Percentiles rank a stretch among this genome's conserved stretches.
These are phyloP conservation scores for Seladonia tumulorum DNA, from an alignment of 2,888 invertebrate species.

Conservation along the genomic window DNA sequence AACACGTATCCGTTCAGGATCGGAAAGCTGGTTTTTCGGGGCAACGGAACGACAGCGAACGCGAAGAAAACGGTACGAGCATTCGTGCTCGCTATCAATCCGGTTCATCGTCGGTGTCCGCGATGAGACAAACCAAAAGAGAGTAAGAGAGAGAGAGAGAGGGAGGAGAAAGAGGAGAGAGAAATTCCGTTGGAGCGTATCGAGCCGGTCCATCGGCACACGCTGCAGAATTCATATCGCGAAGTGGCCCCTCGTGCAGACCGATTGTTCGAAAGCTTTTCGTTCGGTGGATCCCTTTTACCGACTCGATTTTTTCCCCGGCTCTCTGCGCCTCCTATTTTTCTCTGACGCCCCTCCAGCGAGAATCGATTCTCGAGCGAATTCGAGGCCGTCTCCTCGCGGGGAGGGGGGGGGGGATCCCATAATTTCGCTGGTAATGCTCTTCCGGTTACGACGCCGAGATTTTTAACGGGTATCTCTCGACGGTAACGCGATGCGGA, in stretches of 20 bases:
- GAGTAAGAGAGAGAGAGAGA: background rate
- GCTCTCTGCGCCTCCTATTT: background rate
- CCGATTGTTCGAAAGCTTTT: slow-evolving; percentile 40
- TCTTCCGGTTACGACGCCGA: background rate
- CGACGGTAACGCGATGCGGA: background rate
- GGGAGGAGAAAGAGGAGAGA: background rate
- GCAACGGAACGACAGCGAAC: slow-evolving; percentile 65
- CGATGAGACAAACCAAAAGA: slow-evolving; percentile 66
- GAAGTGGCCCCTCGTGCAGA: slow-evolving; percentile 53
- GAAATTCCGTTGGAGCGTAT: slow-evolving; percentile 64
- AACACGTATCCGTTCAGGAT: slow-evolving; percentile 55
- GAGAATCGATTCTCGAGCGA: background rate
- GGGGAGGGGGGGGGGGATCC: no score
- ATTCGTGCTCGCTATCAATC: slow-evolving; percentile 71
- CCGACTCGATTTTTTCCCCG: background rate
- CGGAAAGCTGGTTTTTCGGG: slow-evolving; percentile 46
- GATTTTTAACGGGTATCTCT: background rate
- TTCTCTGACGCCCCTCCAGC: background rate
- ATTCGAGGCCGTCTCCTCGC: background rate
- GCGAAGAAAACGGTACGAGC: background rate
- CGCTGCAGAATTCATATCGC: slow-evolving; percentile 77
- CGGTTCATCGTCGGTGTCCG: slow-evolving; percentile 67
- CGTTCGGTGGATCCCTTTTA: slow-evolving; percentile 5
- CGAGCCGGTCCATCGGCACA: slow-evolving; percentile 70
- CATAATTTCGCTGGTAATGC: background rate